Evolutionary conservation across 2,888 invertebrate species (phyloP), one percentile per base, ranked within the genome.

Genomic region (Polydrusus cervinus): DNA sequence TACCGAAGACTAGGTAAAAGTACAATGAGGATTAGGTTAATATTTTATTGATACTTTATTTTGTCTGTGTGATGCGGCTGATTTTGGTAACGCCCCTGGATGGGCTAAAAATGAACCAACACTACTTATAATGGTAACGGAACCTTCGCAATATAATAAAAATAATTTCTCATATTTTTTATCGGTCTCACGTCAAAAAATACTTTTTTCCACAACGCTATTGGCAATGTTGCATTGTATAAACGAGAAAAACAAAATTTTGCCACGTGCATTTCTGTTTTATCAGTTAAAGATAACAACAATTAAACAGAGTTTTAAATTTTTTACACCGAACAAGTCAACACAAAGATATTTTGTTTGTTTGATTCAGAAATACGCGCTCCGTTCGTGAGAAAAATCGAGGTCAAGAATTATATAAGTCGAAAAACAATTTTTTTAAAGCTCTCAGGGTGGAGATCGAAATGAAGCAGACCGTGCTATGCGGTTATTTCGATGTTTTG

Each of bases 401-500:
- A 53, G 55, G 55, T 55, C 55, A 55, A 55, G 14, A 30, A 34
- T 55, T 55, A 14, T 9, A 34, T 55, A 55, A 55, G n/a, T 55
- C 1, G 14, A 55, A 30, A 53, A 53, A 55, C 8, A 34, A n/a
- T 25, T 14, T 34, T 55, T 55, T 55, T 14, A 25, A 25, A 53
- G 25, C 13, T 51, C 18, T 20, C 18, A 18, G 7, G 20, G 34
- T 8, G 34, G 34, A 34, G 34, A 34, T 1, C 34, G 10, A 34
- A 10, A 34, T 34, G 34, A 25, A 25, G 25, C 25, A 25, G 25
- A 25, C 25, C 5, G 3, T 25, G 25, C 25, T 25, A 25, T 5
- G 25, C 25, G 5, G 5, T 5, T 5, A 25, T 25, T 25, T 25
- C 25, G 25, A 25, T 25, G 25, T 25, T 25, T 1, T 25, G 3